phyloP scores from a whole-genome alignment of 2,113 vertebrate species.

The Microcebus ravelobensis region DNA sequence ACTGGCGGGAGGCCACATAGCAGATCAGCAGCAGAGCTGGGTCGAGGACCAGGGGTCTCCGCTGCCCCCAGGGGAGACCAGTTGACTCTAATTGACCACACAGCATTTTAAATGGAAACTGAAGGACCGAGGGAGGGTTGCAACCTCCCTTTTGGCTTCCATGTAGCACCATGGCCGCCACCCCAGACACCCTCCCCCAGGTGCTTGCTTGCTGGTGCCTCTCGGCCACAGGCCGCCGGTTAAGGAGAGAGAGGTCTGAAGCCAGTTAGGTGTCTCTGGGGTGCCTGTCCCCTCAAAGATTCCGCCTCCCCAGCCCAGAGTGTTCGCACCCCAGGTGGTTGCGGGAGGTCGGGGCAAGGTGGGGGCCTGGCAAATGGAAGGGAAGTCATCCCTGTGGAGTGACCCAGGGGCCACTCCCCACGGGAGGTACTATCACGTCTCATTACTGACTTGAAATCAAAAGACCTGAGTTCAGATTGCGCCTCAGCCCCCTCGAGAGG shows the following conservation, averaged over 20 bases:
- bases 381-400: not conserved
- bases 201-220: not conserved
- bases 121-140: not conserved
- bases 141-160: not conserved
- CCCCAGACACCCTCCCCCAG: fast-evolving
- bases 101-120: not conserved
- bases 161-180: no score
- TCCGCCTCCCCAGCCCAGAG: not conserved
- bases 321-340: not conserved
- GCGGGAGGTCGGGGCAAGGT: not conserved
- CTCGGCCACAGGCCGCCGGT: not conserved
- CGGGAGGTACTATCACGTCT: fast-evolving
- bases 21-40: not conserved
- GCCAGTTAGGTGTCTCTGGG: not conserved
- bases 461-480: not conserved
- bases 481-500: not conserved
- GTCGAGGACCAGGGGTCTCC: not conserved
- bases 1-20: not conserved
- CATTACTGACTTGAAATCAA: not conserved
- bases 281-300: not conserved
- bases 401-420: fast-evolving
- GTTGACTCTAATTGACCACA: no score
- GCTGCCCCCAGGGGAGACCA: not conserved
- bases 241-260: not conserved
- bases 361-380: not conserved